These are phyloP conservation scores for Dynastes tityus DNA, from an alignment of 2,888 invertebrate genomes.

Conservation along the genomic window DNA sequence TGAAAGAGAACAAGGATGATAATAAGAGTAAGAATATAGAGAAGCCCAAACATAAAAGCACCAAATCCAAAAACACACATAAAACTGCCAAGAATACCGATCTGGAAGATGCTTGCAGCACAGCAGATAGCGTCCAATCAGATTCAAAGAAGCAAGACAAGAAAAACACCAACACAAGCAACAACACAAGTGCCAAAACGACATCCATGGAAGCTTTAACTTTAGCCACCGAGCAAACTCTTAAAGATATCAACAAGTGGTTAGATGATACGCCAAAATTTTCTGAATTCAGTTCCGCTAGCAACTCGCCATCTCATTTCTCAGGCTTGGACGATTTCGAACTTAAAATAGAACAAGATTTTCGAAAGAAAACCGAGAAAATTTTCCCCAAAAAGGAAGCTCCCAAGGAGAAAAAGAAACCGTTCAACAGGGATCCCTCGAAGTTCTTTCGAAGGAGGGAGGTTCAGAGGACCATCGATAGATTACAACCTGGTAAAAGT, in stretches of 20 bases:
- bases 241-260: slow-evolving; percentile 92
- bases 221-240: slow-evolving; percentile 82
- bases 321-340: slow-evolving; percentile 78
- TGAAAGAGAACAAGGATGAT: slow-evolving; percentile 62
- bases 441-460: slow-evolving; percentile 76
- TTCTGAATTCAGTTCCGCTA: slow-evolving; percentile 83
- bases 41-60: slow-evolving; percentile 48
- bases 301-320: slow-evolving; percentile 83
- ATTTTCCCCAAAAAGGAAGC: slow-evolving; percentile 68
- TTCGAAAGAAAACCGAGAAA: slow-evolving; percentile 61
- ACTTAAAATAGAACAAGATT: slow-evolving; percentile 52
- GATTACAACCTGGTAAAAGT: slow-evolving; percentile 89
- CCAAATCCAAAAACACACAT: slow-evolving; percentile 47
- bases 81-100: slow-evolving; percentile 56
- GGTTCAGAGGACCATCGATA: slow-evolving; percentile 86
- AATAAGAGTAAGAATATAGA: slow-evolving; percentile 55
- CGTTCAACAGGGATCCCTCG: slow-evolving; percentile 68
- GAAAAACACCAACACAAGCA: slow-evolving; percentile 56
- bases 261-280: slow-evolving; percentile 87
- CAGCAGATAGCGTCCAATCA: slow-evolving; percentile 62
- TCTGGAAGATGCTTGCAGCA: slow-evolving; percentile 64
- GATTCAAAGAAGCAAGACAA: slow-evolving; percentile 59
- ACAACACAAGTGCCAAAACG: slow-evolving; percentile 62
- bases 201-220: slow-evolving; percentile 78
- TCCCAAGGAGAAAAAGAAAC: slow-evolving; percentile 70